Conservation (phyloP, 2,113 vertebrate genomes). For the Eulemur macaco region DNA sequence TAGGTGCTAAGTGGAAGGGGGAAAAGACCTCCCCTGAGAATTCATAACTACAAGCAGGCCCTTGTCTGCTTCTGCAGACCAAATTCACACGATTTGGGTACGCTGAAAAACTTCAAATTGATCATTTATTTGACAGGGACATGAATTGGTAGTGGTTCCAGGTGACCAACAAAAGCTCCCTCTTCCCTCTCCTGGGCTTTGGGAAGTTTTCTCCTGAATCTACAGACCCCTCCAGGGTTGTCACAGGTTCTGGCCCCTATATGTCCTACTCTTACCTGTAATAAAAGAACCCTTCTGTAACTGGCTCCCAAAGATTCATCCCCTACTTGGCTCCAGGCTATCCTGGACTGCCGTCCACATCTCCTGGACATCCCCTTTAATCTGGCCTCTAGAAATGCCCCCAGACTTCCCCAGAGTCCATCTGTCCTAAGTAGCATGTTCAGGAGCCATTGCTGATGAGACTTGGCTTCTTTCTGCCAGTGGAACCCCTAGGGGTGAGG, state of each 20-base stretch:
- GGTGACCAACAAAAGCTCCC: background rate
- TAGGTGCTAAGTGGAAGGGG: background rate
- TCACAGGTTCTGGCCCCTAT: background rate
- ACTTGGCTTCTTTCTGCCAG: background rate
- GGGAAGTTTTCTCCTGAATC: background rate
- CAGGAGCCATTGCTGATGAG: background rate
- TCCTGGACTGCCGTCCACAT: background rate
- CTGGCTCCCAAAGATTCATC: background rate
- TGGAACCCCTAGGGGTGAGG: background rate
- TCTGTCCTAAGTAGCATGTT: background rate
- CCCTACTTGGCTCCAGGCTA: background rate
- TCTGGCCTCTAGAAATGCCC: background rate
- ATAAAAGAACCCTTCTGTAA: background rate
- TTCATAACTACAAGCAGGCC: background rate
- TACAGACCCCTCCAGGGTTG: background rate
- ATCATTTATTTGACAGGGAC: background rate
- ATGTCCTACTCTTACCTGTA: background rate
- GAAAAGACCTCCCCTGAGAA: background rate
- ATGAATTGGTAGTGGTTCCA: background rate
- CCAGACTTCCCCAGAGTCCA: too few species aligned
- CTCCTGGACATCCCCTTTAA: background rate
- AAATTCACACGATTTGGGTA: background rate
- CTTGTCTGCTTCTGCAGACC: background rate
- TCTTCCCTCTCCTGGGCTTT: background rate
- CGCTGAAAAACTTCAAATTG: conserved; percentile 3